These are phyloP conservation scores for Zhuqinia jingwanae DNA, from an alignment of 2,888 invertebrate genomes.

Conservation along the genomic window DNA sequence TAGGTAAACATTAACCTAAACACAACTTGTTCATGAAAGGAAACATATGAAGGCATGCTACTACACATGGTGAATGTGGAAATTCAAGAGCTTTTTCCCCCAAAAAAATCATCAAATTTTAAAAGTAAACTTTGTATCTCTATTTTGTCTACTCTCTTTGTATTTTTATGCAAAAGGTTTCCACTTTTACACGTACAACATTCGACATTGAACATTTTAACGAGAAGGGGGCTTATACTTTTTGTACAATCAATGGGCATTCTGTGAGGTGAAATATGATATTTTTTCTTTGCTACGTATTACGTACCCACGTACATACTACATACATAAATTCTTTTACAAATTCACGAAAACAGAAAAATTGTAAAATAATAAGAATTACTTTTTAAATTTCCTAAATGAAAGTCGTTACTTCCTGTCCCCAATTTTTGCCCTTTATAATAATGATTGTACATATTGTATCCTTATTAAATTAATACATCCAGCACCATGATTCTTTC, in stretches of 20 bases:
- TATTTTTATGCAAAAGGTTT: slow-evolving; percentile 3
- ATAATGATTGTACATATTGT: too few relatives aligned
- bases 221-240: background rate
- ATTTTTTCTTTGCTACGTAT: slow-evolving; percentile 43
- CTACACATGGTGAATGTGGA: background rate
- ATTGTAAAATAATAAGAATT: too few relatives aligned
- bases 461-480: slow-evolving; percentile 64
- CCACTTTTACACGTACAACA: slow-evolving; percentile 47
- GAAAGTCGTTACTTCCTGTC: slow-evolving; percentile 63
- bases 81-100: slow-evolving; percentile 25
- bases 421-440: slow-evolving; percentile 47
- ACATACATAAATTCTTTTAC: too few relatives aligned
- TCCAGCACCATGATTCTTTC: background rate
- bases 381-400: background rate
- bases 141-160: background rate
- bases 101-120: slow-evolving; percentile 12
- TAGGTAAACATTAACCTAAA: too few relatives aligned
- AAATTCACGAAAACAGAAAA: too few relatives aligned
- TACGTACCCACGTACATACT: too few relatives aligned
- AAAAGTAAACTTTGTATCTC: slow-evolving; percentile 41
- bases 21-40: background rate
- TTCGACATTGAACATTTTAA: slow-evolving; percentile 5
- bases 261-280: slow-evolving; percentile 36
- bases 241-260: background rate
- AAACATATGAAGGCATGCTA: background rate